Conservation (phyloP, 2,888 invertebrate species). For the Pachliopta kotzebuea region DNA sequence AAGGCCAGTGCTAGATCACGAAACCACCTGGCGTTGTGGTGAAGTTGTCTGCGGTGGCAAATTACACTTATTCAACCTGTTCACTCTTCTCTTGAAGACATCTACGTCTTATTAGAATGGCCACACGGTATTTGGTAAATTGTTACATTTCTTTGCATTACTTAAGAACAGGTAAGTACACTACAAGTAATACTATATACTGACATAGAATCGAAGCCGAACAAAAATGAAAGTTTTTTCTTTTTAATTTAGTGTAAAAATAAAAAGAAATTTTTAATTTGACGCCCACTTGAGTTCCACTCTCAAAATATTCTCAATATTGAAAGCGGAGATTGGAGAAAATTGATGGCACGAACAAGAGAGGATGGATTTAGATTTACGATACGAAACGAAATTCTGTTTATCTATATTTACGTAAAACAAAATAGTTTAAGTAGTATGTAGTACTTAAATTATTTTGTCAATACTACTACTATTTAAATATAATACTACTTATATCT, state of each 20-base stretch:
- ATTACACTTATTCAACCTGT: no score
- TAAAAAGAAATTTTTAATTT: constrained; percentile 1
- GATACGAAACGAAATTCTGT: background rate
- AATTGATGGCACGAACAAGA: constrained; percentile 6
- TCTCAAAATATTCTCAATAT: constrained; percentile 3
- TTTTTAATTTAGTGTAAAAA: background rate
- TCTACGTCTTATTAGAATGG: no score
- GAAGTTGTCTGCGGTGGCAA: no score
- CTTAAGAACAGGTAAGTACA: no score
- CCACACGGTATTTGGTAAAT: no score
- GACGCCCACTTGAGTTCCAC: constrained; percentile 1
- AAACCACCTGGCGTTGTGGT: no score
- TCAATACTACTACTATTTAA: no score
- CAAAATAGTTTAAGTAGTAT: background rate
- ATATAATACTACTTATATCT: background rate
- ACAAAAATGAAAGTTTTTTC: background rate
- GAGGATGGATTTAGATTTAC: constrained; percentile 6
- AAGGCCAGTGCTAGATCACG: no score
- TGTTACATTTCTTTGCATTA: no score
- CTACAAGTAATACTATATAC: no score
- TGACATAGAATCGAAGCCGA: background rate
- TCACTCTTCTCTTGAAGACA: no score
- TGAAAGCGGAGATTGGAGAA: constrained; percentile 7
- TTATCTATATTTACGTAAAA: background rate
- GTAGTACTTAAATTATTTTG: no score